Evolutionary conservation across 2,797 vertebrate species (phyloP).

Genomic region (Scyliorhinus canicula): DNA sequence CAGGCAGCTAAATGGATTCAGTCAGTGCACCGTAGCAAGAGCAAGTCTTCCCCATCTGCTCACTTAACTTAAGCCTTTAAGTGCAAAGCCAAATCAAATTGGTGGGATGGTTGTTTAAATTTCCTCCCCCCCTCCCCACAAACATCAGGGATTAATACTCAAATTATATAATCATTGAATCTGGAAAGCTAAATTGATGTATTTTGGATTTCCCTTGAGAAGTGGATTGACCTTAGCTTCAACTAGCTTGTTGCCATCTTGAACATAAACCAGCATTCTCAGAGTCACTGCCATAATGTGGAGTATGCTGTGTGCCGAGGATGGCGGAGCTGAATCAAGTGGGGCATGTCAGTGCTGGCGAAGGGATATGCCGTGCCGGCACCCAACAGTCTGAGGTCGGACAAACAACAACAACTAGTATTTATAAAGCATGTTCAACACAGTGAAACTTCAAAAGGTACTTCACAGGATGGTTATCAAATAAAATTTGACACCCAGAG

Average conservation of each 20-base stretch:
- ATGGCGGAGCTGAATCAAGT: neutral
- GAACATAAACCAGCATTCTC: neutral
- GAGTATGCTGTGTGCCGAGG: neutral
- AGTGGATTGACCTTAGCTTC: neutral
- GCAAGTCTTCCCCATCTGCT: neutral
- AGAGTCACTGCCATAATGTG: neutral
- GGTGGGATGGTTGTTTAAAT: neutral
- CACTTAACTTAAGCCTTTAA: slow-evolving; percentile 27
- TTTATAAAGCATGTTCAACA: neutral
- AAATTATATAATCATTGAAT: neutral
- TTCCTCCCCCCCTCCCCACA: neutral
- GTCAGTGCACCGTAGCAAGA: neutral
- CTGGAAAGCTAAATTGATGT: slow-evolving; percentile 5
- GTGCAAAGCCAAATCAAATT: slow-evolving; percentile 25
- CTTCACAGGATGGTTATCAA: neutral
- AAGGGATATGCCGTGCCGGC: neutral
- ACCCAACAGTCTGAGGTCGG: neutral
- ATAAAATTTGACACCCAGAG: neutral
- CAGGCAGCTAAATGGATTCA: slow-evolving; percentile 21
- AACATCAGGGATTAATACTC: slow-evolving; percentile 9
- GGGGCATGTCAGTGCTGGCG: neutral
- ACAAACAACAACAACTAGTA: neutral
- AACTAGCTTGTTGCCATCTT: neutral
- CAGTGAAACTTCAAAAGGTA: neutral
- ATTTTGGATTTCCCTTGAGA: neutral